These are phyloP conservation scores for Mastigias papua DNA, from an alignment of 30 jellyfish, hydroid and myxozoan genomes.

Conservation along the genomic window DNA sequence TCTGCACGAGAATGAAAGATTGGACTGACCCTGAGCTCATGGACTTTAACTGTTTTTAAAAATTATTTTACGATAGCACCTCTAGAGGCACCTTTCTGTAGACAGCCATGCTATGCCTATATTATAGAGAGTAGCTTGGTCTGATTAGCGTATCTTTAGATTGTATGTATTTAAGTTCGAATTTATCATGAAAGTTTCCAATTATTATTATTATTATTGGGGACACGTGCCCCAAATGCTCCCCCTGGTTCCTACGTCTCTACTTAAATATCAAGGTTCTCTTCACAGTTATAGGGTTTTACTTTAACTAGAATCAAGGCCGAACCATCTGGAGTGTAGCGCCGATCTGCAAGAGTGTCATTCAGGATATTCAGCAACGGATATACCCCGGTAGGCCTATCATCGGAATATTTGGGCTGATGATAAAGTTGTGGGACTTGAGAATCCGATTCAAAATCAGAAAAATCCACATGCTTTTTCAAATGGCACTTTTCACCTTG, in stretches of 20 bases:
- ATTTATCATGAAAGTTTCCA: too few species aligned
- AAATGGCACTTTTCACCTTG: conserved; percentile 18
- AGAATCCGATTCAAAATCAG: conserved; percentile 24
- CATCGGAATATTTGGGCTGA: not conserved
- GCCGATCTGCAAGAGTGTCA: conserved; percentile 11
- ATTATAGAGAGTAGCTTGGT: too few species aligned
- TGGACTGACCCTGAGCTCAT: too few species aligned
- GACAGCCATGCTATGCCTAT: too few species aligned
- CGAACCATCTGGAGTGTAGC: conserved; percentile 35
- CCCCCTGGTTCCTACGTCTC: not conserved
- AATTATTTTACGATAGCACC: too few species aligned
- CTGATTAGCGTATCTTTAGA: too few species aligned
- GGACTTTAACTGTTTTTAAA: too few species aligned
- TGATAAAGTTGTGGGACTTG: conserved; percentile 37
- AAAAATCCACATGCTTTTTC: conserved; percentile 30
- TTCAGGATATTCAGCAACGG: conserved; percentile 25
- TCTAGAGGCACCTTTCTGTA: too few species aligned
- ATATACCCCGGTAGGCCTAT: not conserved
- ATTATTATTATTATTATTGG: too few species aligned
- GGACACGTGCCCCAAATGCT: too few species aligned
- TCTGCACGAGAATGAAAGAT: too few species aligned
- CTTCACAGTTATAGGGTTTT: conserved; percentile 38
- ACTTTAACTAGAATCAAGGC: conserved; percentile 20
- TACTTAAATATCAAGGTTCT: conserved; percentile 19
- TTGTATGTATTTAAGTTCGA: too few species aligned